Evolutionary conservation across 2,888 invertebrate species (phyloP), one percentile per base, ranked within the genome.

Genomic region (Emesis furor): DNA sequence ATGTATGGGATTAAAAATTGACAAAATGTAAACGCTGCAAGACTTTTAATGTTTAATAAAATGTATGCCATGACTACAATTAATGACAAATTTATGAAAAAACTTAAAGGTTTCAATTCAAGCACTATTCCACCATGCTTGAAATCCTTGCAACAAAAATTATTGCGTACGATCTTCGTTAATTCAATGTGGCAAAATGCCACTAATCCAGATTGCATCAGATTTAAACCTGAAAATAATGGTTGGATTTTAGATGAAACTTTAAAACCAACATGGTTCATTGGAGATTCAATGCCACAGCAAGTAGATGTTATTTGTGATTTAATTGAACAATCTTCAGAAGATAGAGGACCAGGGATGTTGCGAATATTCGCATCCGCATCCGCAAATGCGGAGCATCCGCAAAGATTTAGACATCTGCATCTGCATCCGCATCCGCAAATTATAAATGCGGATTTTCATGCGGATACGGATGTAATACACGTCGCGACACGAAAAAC

Each of bases 81-180:
- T 74, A 62, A 59, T 74, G 73, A 74, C n/a, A 62, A 76, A 77
- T 78, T 81, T 74, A 78, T 80, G 71, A 82, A 79, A 73, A 85
- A 35, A 87, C 24, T 83, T 76, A 83, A 78, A 84, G 69, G 84
- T 76, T 84, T 81, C 12, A 42, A 85, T 37, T 84, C 82, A 37
- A 83, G 35, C 35, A 32, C 30, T 67, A 67, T 79, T 75, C 71
- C 79, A 79, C 71, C 69, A 32, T 87, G 86, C 83, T 87, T 69
- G 85, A 85, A 62, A 30, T 62, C 62, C 62, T 62, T 62, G 62
- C 62, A 30, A 62, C 62, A 62, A 62, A 62, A 62, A 32, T 62
- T 12, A 62, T 62, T 62, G 62, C 62, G 62, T 62, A 62, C 62
- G 62, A 30, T 62, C 30, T 62, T 62, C 12, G 62, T 62, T 62